Base-by-base conservation (phyloP, 2,888 invertebrate species). In the Drosophila gaucha region DNA sequence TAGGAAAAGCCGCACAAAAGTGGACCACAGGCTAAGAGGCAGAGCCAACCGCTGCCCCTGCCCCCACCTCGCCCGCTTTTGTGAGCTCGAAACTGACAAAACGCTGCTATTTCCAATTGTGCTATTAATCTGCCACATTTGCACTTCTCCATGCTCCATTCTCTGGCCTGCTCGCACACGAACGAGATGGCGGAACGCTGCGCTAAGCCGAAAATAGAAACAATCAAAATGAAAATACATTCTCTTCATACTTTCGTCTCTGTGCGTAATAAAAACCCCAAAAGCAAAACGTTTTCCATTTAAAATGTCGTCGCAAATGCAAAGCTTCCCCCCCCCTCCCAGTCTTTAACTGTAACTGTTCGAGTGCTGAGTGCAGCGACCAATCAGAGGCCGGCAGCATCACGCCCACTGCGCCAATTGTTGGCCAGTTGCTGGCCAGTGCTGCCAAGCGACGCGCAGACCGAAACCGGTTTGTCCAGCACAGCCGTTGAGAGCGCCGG, bases 81-180 rank as follows among this genome's bases (percentile, higher is more conserved):
- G 78, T 80, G 79, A 64, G 68, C 80, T 80, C 68, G 35, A 77
- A 84, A 74, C 82, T 86, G 82, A 80, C 89, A 88, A 80, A 86
- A 86, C 74, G 88, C 84, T 78, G 78, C 73, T 86, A 74, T 88
- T 83, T 80, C 88, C 88, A 87, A 89, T 89, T 84, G 87, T 78
- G 85, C 90, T 90, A 90, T 90, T 90, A 90, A 90, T 90, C 90
- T 90, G 88, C 86, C 89, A 90, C 90, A 90, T 89, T 90, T 90
- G 87, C 89, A 89, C 89, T 85, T 88, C 84, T 74, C 51, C 72
- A 52, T 67, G 41, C 50, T 14, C n/a, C 58, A 26, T 20, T 55
- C 50, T 16, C 65, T 55, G 36, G 36, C 38, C 33, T 43, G 63
- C 58, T 52, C 41, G 24, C 64, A 24, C 78, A 30, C 31, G 30